phyloP scores from a whole-genome alignment of 2,797 vertebrate genomes.

The Acrossocheilus wenchowensis region DNA sequence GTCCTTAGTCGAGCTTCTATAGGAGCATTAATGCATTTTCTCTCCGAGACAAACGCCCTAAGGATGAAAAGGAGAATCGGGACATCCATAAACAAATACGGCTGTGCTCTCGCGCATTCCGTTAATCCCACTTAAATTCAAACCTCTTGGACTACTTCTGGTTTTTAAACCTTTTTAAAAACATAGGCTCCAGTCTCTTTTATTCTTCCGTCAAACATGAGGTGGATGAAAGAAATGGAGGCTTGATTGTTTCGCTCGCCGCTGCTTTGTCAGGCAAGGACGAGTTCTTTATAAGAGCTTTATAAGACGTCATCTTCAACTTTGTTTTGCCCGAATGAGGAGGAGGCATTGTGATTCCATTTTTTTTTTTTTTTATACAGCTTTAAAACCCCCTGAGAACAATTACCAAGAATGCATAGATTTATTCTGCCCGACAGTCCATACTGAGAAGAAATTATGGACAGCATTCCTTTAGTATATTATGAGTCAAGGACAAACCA shows the following conservation, averaged over 20 bases:
- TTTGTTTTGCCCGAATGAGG: conserved; percentile 19
- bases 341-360: conserved; percentile 34
- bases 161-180: conserved; percentile 61
- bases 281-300: conserved; percentile 22
- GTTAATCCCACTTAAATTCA: conserved; percentile 71
- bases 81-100: conserved; percentile 65
- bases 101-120: conserved; percentile 46
- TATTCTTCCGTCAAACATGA: conserved; percentile 50
- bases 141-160: conserved; percentile 64
- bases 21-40: conserved; percentile 50
- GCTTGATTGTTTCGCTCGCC: conserved; percentile 46
- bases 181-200: conserved; percentile 59
- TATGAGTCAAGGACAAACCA: conserved; percentile 39
- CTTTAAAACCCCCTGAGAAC: conserved; percentile 29
- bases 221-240: conserved; percentile 58
- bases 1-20: conserved; percentile 47
- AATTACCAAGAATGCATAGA: conserved; percentile 43
- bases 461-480: conserved; percentile 10
- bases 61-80: conserved; percentile 47
- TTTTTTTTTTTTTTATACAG: conserved; percentile 5
- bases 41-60: conserved; percentile 48
- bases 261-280: conserved; percentile 64
- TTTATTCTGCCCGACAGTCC: conserved; percentile 38
- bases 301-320: conserved; percentile 17
- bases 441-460: conserved; percentile 14